phyloP scores from a whole-genome alignment of 2,797 vertebrate genomes.

The Zonotrichia albicollis region DNA sequence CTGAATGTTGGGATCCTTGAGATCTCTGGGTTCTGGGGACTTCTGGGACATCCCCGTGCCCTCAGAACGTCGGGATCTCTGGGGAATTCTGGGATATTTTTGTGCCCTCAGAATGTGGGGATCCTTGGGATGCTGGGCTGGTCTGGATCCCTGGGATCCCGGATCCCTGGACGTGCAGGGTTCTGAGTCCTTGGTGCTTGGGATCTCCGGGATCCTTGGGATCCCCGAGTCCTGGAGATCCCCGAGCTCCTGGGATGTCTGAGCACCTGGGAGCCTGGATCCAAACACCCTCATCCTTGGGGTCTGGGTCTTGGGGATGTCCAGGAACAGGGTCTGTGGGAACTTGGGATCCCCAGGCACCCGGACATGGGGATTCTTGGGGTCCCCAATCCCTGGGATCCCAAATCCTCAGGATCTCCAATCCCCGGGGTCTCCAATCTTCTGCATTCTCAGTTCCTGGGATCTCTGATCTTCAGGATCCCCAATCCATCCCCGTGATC shows the following conservation, averaged over 20 bases:
- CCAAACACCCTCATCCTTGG: fast-evolving
- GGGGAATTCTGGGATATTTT: background rate
- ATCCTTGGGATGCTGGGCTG: no score
- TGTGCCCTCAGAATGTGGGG: fast-evolving
- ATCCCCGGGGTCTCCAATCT: no score
- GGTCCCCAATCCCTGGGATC: no score
- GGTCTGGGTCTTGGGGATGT: background rate
- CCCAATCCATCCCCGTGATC: no score
- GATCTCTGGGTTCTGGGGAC: background rate
- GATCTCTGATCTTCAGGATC: no score
- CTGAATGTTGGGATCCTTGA: background rate
- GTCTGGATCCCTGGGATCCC: no score
- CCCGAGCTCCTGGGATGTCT: background rate
- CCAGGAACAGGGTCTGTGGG: fast-evolving
- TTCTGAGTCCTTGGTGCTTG: background rate
- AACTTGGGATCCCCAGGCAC: background rate
- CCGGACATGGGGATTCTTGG: no score
- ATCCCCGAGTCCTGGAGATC: background rate
- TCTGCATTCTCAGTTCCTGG: no score
- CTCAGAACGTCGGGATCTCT: background rate
- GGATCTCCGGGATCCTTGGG: background rate
- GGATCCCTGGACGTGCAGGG: fast-evolving
- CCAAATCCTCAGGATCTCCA: no score
- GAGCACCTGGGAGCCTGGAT: background rate
- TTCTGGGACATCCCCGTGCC: no score